Percentiles rank a stretch among this genome's conserved stretches.
Evolutionary conservation across 2,888 invertebrate genomes (phyloP).

Genomic region (Polyommatus iphigenia): DNA sequence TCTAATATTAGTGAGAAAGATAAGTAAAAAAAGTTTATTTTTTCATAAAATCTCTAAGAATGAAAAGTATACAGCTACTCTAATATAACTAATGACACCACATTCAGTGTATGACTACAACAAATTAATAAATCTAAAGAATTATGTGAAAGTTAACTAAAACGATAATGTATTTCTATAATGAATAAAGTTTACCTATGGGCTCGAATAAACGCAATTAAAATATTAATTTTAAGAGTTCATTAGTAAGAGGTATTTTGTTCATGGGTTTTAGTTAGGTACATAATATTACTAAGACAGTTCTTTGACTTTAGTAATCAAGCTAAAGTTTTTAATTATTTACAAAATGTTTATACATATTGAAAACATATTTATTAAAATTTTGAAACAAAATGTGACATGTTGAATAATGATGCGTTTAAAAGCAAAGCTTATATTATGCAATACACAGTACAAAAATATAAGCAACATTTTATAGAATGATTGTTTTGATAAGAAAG

Average conservation of each 20-base stretch:
- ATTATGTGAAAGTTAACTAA: neutral
- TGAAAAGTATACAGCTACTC: neutral
- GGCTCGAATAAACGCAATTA: neutral
- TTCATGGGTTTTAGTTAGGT: neutral
- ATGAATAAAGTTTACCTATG: neutral
- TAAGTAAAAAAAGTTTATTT: neutral
- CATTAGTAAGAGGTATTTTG: neutral
- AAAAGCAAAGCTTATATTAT: neutral
- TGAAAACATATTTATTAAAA: neutral
- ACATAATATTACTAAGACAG: neutral
- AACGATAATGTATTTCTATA: neutral
- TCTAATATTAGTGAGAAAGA: constrained; percentile 13
- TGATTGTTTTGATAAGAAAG: neutral
- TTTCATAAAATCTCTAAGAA: neutral
- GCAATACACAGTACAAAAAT: neutral
- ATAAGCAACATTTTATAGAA: neutral
- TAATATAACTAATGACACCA: neutral
- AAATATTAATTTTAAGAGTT: neutral
- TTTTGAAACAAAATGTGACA: neutral
- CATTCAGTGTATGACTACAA: constrained; percentile 15
- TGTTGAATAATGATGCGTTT: neutral
- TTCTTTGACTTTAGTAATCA: neutral
- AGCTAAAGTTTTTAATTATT: neutral
- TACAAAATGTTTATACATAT: neutral
- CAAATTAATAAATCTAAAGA: neutral